Percentiles rank a stretch among this genome's conserved stretches.
phyloP scores from a whole-genome alignment of 2,113 vertebrate species.

The Mohoua ochrocephala region DNA sequence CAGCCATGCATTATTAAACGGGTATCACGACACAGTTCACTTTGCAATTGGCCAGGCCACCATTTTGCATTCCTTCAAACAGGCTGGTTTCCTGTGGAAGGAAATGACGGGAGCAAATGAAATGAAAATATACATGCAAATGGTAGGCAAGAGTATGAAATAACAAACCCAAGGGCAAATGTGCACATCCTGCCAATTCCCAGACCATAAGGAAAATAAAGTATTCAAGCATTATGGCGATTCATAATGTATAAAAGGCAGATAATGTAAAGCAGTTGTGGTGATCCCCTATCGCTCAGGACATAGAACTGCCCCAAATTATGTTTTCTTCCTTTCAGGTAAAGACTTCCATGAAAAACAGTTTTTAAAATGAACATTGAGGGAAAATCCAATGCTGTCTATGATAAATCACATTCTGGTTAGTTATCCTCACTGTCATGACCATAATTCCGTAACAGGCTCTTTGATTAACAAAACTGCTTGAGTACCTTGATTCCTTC shows the following conservation, averaged over 20 bases:
- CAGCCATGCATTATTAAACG: constrained; percentile 21
- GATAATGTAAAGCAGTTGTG: neutral
- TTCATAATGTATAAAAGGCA: neutral
- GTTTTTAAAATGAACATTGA: neutral
- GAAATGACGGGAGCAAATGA: neutral
- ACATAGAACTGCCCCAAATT: neutral
- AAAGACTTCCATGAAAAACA: neutral
- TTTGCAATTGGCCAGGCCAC: neutral
- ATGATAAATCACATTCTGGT: neutral
- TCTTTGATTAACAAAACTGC: neutral
- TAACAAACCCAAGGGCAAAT: constrained; percentile 26
- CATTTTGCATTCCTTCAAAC: constrained; percentile 1
- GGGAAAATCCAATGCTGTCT: neutral
- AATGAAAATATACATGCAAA: neutral
- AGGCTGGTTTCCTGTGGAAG: neutral
- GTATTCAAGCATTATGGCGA: neutral
- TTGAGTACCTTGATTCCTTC: neutral
- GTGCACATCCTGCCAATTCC: neutral
- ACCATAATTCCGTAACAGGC: neutral
- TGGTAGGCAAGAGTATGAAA: neutral
- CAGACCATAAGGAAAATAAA: neutral
- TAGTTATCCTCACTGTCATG: neutral
- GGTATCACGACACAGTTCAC: neutral
- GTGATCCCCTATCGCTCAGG: neutral
- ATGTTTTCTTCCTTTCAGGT: neutral